A percentile compares a stretch with the other conserved stretches of the same genome.
These are phyloP conservation scores for Tapirus indicus DNA, from an alignment of 2,797 vertebrate species.

Conservation along the genomic window DNA sequence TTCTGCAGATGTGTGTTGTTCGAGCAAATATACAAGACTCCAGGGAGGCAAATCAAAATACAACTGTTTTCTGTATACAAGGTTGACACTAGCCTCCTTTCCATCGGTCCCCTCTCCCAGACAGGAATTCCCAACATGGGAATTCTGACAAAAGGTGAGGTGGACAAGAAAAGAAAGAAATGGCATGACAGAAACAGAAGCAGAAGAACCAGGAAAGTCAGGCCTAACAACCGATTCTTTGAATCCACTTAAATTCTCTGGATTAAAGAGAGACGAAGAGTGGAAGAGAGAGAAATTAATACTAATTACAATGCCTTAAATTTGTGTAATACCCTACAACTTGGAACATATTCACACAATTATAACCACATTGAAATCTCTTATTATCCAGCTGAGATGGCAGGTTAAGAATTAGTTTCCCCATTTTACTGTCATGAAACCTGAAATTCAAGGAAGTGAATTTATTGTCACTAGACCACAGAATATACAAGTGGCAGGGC, in stretches of 20 bases:
- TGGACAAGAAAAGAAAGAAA: neutral
- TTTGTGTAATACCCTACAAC: neutral
- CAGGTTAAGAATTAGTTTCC: conserved; percentile 28
- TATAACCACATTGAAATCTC: neutral
- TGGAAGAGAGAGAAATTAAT: neutral
- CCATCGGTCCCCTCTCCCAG: neutral
- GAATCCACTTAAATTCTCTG: neutral
- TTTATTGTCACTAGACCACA: neutral
- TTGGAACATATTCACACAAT: neutral
- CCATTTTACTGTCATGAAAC: neutral
- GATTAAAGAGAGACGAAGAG: neutral
- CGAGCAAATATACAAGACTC: neutral
- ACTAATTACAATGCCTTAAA: neutral
- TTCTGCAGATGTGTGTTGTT: neutral
- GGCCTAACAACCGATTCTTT: neutral
- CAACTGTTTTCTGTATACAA: neutral
- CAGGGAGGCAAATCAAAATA: neutral
- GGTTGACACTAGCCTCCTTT: neutral
- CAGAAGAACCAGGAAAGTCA: neutral
- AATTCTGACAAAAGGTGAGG: neutral
- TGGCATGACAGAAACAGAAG: neutral
- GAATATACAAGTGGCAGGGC: neutral
- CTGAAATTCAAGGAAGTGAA: neutral
- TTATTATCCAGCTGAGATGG: neutral
- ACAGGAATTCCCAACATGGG: neutral